These are phyloP conservation scores for Unio pictorum DNA, from an alignment of 2,888 invertebrate genomes.

Conservation along the genomic window DNA sequence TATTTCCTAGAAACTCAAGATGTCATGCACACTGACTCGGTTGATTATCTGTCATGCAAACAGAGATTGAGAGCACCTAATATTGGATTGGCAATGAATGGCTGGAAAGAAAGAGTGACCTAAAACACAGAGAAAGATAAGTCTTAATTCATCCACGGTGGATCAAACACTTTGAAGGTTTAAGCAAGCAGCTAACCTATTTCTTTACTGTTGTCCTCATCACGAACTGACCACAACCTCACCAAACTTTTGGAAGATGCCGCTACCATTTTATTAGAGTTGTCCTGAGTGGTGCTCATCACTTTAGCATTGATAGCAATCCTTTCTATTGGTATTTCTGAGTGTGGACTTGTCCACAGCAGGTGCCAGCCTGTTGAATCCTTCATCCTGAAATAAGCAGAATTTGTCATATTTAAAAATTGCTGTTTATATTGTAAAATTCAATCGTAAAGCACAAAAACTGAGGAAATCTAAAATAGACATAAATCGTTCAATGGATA, in stretches of 20 bases:
- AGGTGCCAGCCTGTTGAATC: conserved; percentile 98
- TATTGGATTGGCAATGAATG: no score
- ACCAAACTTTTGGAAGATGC: conserved; percentile 85
- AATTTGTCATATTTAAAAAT: background rate
- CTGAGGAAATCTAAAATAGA: no score
- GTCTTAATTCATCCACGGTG: no score
- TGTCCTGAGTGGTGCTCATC: conserved; percentile 66
- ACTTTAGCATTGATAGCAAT: conserved; percentile 86
- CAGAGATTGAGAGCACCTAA: no score
- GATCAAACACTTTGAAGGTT: background rate
- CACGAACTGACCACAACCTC: conserved; percentile 85
- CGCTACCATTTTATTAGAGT: conserved; percentile 84
- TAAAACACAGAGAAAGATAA: no score
- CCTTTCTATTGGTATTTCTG: conserved; percentile 90
- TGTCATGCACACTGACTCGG: no score
- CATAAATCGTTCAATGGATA: no score
- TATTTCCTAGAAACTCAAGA: no score
- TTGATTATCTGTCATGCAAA: no score
- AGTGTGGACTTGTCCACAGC: conserved; percentile 92
- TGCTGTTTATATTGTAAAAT: no score
- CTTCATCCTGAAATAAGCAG: conserved; percentile 80
- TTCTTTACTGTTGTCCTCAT: conserved; percentile 82
- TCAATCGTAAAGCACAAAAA: no score
- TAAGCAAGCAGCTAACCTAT: conserved; percentile 75
- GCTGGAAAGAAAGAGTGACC: no score